phyloP scores from a whole-genome alignment of 2,888 invertebrate species.

The Ophion ventricosus region DNA sequence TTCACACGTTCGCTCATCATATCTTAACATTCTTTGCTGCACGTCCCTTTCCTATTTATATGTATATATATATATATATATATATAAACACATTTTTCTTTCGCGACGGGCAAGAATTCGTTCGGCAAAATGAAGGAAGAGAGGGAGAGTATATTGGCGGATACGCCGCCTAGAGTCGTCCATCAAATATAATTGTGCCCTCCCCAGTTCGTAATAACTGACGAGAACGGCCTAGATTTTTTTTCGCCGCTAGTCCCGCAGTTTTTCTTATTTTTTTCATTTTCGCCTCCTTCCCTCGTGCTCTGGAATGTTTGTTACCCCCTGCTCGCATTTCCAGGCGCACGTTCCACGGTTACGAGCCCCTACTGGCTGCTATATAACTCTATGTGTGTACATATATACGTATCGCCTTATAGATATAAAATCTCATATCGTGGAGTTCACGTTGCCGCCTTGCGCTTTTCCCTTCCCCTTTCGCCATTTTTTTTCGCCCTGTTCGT shows the following conservation, averaged over 20 bases:
- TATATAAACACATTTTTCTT: conserved; percentile 12
- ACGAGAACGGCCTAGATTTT: conserved; percentile 59
- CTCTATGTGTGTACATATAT: conserved; percentile 16
- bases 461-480: background rate
- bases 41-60: conserved; percentile 5
- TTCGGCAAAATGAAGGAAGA: conserved; percentile 1
- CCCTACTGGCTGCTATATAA: conserved; percentile 45
- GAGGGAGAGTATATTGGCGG: conserved; percentile 18
- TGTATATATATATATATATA: conserved; percentile 18
- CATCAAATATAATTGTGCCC: conserved; percentile 75
- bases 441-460: conserved; percentile 33
- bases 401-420: conserved; percentile 12
- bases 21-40: conserved; percentile 46
- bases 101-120: conserved; percentile 20
- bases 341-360: conserved; percentile 50
- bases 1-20: conserved; percentile 18
- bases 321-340: conserved; percentile 27
- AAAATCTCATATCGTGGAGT: conserved; percentile 24
- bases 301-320: conserved; percentile 9
- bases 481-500: background rate
- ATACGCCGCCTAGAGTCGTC: conserved; percentile 66
- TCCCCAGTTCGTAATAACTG: conserved; percentile 59
- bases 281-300: conserved; percentile 13
- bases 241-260: conserved; percentile 39
- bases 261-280: conserved; percentile 25